phyloP scores from a whole-genome alignment of 2,797 vertebrate species.

The Acipenser transmontanus region DNA sequence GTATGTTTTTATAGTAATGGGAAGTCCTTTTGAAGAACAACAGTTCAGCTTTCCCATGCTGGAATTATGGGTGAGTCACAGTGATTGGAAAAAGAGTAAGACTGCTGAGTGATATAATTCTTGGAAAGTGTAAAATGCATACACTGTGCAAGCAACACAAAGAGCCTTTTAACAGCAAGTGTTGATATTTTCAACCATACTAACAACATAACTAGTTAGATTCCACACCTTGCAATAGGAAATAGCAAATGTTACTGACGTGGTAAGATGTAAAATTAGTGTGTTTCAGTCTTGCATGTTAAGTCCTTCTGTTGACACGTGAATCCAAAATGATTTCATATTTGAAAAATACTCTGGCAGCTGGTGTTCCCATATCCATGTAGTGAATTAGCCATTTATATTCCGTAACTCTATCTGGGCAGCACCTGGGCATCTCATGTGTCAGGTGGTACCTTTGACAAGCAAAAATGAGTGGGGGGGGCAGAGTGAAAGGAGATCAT shows the following conservation, averaged over 20 bases:
- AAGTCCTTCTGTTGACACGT: slow-evolving; percentile 56
- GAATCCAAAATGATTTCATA: slow-evolving; percentile 58
- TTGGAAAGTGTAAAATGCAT: background rate
- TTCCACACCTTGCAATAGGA: slow-evolving; percentile 15
- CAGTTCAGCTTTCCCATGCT: no score
- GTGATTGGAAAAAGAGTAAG: background rate
- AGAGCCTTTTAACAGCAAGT: no score
- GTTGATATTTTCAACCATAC: no score
- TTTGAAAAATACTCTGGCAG: slow-evolving; percentile 68
- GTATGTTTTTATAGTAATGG: no score
- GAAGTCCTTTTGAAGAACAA: no score
- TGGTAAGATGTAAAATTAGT: slow-evolving; percentile 40
- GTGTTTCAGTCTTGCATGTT: slow-evolving; percentile 61
- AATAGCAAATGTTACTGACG: slow-evolving; percentile 24
- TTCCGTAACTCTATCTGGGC: slow-evolving; percentile 69
- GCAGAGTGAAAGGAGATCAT: slow-evolving; percentile 41
- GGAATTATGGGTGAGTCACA: no score
- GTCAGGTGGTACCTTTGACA: slow-evolving; percentile 71
- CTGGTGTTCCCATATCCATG: slow-evolving; percentile 69
- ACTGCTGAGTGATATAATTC: slow-evolving; percentile 2
- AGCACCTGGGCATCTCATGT: slow-evolving; percentile 75
- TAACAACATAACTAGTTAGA: background rate
- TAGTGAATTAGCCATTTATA: slow-evolving; percentile 49
- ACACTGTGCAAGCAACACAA: background rate
- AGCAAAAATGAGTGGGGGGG: slow-evolving; percentile 25